Evolutionary conservation across 2,797 vertebrate species (phyloP).

Genomic region (Crocidura indochinensis): DNA sequence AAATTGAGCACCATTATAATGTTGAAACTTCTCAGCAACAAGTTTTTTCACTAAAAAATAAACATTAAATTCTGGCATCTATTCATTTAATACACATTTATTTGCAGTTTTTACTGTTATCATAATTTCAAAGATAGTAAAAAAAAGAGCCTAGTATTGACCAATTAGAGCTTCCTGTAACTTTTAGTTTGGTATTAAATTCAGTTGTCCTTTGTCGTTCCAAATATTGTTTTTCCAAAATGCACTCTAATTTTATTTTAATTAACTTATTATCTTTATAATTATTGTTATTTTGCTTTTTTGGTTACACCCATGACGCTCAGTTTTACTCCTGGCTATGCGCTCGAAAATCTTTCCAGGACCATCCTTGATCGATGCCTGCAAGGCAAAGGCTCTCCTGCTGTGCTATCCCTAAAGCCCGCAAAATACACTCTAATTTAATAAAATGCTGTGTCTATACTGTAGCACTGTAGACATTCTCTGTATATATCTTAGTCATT

Average conservation of each 20-base stretch:
- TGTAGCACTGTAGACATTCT: neutral
- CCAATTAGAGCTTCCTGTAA: neutral
- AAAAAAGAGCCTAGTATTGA: neutral
- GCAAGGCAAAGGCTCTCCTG: no score
- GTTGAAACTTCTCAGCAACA: neutral
- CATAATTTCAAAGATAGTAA: neutral
- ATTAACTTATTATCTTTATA: no score
- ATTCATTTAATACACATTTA: neutral
- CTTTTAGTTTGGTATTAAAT: slow-evolving; percentile 14
- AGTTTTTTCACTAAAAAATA: neutral
- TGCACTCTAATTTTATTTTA: neutral
- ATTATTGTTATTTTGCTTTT: no score
- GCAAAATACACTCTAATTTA: neutral
- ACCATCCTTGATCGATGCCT: no score
- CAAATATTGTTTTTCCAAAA: neutral
- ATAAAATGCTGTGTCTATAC: neutral
- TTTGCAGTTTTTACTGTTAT: neutral
- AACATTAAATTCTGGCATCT: neutral
- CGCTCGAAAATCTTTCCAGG: no score
- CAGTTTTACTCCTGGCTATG: no score
- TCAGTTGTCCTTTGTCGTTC: neutral
- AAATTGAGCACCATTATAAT: neutral
- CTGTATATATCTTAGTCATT: neutral
- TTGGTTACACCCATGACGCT: no score
- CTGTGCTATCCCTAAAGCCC: no score